Conservation (phyloP, 1,140 invertebrate species). For the Drosophila melanica region DNA sequence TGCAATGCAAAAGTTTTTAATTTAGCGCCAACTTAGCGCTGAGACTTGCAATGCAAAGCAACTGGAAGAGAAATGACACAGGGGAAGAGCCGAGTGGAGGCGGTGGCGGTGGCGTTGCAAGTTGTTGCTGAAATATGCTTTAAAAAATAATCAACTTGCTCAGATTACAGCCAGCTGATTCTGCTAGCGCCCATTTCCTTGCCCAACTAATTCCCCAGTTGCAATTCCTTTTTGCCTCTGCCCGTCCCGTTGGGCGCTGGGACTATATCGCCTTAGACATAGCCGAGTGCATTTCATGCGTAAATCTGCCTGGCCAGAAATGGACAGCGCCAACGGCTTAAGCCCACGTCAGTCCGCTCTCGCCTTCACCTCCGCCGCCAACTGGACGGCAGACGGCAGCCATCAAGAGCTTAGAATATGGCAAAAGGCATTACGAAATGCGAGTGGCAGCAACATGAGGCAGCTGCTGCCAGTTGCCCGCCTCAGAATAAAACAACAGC, state of each 20-base stretch:
- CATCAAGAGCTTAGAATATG: conserved; percentile 36
- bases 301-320: conserved; percentile 35
- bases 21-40: conserved; percentile 80
- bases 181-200: conserved; percentile 3
- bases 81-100: conserved; percentile 7
- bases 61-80: conserved; percentile 67
- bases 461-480: conserved; percentile 2
- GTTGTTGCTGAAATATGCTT: conserved; percentile 70
- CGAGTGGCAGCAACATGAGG: conserved; percentile 10
- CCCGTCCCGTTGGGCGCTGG: not conserved
- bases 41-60: conserved; percentile 74
- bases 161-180: conserved; percentile 38
- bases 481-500: conserved; percentile 12
- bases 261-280: not conserved
- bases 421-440: conserved; percentile 17
- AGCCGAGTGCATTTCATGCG: conserved; percentile 45
- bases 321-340: conserved; percentile 39
- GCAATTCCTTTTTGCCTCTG: conserved; percentile 6
- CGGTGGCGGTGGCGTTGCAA: not conserved
- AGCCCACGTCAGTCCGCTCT: conserved; percentile 19
- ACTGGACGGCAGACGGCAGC: not conserved
- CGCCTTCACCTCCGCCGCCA: not conserved
- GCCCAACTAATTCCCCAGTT: conserved; percentile 39
- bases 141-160: conserved; percentile 78
- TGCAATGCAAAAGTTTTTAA: conserved; percentile 81